Conservation (phyloP, 2,113 vertebrate genomes). For the Odocoileus hemionus region DNA sequence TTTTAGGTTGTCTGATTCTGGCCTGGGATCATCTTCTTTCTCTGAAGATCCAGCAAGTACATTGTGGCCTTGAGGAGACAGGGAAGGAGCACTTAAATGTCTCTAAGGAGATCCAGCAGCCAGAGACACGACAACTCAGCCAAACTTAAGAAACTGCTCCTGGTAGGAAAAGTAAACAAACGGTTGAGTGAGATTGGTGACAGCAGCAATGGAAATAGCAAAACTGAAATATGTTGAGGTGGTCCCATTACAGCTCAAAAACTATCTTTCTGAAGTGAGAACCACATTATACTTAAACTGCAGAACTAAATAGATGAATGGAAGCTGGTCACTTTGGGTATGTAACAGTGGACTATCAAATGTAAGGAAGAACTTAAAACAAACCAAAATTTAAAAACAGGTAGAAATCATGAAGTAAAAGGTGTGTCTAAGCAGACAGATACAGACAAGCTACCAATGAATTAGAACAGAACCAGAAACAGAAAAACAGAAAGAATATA, state of each 20-base stretch:
- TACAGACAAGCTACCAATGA: rapidly evolving
- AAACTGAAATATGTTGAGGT: not conserved
- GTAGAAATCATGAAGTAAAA: not conserved
- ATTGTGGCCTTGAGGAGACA: not conserved
- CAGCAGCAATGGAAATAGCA: not conserved
- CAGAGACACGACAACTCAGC: not conserved
- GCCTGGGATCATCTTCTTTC: too few species aligned
- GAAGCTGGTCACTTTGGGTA: not conserved
- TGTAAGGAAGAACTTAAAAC: not conserved
- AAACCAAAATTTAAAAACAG: not conserved
- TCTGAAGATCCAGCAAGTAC: not conserved
- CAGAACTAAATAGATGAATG: not conserved
- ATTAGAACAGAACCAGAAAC: not conserved
- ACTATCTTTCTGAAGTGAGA: not conserved
- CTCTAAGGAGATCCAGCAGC: not conserved
- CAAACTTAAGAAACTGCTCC: not conserved
- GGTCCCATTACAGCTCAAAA: not conserved
- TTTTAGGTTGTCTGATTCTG: not conserved
- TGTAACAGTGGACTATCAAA: not conserved
- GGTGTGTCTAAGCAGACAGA: not conserved
- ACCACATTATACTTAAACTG: not conserved
- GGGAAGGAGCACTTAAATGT: not conserved
- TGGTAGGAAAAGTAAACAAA: not conserved
- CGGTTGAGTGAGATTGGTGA: not conserved
- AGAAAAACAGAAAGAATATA: not conserved